A percentile compares a stretch with the other conserved stretches of the same genome.
Conservation (phyloP, 2,888 invertebrate genomes). For the Lithophane socia region DNA sequence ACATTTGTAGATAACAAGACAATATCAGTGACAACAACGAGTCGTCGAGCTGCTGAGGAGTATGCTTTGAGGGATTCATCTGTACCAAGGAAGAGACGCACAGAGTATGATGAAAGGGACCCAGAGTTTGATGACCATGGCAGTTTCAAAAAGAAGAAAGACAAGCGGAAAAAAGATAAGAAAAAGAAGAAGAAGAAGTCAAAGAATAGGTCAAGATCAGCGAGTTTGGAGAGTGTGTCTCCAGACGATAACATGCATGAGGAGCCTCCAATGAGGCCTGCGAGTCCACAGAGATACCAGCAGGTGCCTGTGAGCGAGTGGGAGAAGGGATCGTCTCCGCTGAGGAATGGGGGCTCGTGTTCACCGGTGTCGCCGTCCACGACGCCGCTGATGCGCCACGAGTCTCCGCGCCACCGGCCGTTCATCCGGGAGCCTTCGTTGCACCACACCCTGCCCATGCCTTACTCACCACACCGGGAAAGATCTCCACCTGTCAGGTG, state of each 20-base stretch:
- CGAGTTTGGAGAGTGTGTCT: constrained; percentile 92
- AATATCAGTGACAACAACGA: constrained; percentile 85
- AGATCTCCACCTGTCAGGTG: constrained; percentile 82
- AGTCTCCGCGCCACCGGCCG: constrained; percentile 75
- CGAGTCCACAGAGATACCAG: constrained; percentile 82
- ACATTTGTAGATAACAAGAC: constrained; percentile 88
- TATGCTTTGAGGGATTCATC: constrained; percentile 85
- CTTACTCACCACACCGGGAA: constrained; percentile 86
- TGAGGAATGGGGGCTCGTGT: constrained; percentile 88
- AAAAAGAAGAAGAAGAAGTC: constrained; percentile 94
- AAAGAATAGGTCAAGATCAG: constrained; percentile 92
- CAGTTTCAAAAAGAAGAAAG: constrained; percentile 92
- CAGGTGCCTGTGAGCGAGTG: constrained; percentile 88
- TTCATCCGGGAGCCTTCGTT: constrained; percentile 76
- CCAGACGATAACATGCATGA: constrained; percentile 87
- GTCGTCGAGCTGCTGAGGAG: constrained; percentile 80
- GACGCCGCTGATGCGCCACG: constrained; percentile 84
- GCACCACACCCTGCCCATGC: constrained; percentile 74
- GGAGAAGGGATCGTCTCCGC: constrained; percentile 90
- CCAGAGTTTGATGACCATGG: constrained; percentile 89
- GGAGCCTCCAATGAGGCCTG: constrained; percentile 74
- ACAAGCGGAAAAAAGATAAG: constrained; percentile 94
- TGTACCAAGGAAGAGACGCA: constrained; percentile 81
- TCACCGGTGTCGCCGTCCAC: constrained; percentile 91
- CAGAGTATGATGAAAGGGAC: constrained; percentile 81